These are phyloP conservation scores for Dipodomys spectabilis DNA, from an alignment of 2,113 vertebrate species.

Conservation along the genomic window DNA sequence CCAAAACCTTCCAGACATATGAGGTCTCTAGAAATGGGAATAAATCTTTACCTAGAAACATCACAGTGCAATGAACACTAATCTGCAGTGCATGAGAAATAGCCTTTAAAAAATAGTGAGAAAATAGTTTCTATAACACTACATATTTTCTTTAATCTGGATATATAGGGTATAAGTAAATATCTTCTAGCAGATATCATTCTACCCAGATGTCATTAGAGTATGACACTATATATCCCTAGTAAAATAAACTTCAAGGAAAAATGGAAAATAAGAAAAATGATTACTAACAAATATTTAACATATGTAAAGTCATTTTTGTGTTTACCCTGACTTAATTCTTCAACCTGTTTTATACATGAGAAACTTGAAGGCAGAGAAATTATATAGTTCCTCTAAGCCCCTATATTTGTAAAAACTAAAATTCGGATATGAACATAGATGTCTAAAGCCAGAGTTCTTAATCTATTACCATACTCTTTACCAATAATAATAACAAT, in stretches of 20 bases:
- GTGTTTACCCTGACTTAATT: conserved; percentile 4
- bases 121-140: conserved; percentile 3
- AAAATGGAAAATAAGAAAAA: background rate
- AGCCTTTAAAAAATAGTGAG: background rate
- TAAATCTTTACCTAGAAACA: background rate
- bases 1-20: background rate
- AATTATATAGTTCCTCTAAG: background rate
- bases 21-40: background rate
- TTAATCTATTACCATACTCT: background rate
- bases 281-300: background rate
- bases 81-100: conserved; percentile 1
- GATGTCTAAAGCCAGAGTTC: background rate
- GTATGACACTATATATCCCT: background rate
- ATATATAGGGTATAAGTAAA: background rate
- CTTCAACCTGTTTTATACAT: background rate
- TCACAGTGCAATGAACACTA: background rate
- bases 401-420: background rate
- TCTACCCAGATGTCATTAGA: background rate
- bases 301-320: background rate
- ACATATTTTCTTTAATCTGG: background rate
- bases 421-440: background rate
- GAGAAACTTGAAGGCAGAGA: conserved; percentile 34
- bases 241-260: conserved; percentile 5
- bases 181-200: background rate
- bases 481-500: background rate